Base-by-base conservation (phyloP, 2,113 vertebrate species). In the Bufo bufo region DNA sequence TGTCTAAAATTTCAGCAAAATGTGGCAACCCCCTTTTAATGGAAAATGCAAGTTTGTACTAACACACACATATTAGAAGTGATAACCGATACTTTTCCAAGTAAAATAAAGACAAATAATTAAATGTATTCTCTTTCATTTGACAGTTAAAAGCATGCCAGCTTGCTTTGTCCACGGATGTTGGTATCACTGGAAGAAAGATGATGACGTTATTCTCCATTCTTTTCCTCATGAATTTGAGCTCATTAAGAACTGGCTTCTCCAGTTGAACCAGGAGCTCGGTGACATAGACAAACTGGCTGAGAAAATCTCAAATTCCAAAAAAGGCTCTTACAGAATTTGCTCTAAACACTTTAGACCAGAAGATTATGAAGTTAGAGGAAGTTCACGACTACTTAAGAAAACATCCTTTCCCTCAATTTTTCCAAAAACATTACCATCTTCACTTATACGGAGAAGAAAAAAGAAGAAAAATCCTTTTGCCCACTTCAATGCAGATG, bases 151-250 rank as follows among this genome's bases (percentile, higher is more conserved):
- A 9, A 43, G 33, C 13, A 72, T 72, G 71, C 71, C 71, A 0
- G 71, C 71, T 12, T 72, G 71, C 43, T 72, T 72, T 17, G 71
- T 72, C 71, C 43, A 72, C 11, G 71, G 71, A 17, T 72, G 71
- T 72, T 72, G 71, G 71, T 72, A 72, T 72, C 71, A 72, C 71
- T 72, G 71, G 71, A 72, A 72, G 71, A 72, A 72, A 72, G 71
- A 72, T 17, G 71, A 72, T 17, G 71, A 72, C 8, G 43, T 72
- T 17, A 47, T 72, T 13, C 71, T 72, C 14, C 71, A 72, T 72
- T 72, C 33, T 45, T 72, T 72, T 72, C 71, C 71, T 45, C 71
- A 72, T 72, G 71, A 72, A 72, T 47, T 17, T 7, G 71, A 72
- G 13, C 71, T 72, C 12, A 47, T 72, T 17, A 72, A 72, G 43